These are phyloP conservation scores for Macrochelys suwanniensis DNA, from an alignment of 2,797 vertebrate genomes.

Conservation along the genomic window DNA sequence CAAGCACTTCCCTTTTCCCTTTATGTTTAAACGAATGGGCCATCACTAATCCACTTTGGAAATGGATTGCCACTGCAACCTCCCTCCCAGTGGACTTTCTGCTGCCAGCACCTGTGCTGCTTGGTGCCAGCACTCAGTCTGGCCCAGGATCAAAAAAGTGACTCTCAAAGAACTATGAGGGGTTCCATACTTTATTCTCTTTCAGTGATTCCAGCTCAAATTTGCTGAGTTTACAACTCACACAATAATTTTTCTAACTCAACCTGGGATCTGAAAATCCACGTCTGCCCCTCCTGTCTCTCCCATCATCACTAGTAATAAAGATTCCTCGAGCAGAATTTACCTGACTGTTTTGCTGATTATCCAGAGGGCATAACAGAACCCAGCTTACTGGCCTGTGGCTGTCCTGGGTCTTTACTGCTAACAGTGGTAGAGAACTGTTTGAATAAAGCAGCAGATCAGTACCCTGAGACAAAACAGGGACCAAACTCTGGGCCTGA, in stretches of 20 bases:
- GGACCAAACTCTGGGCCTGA: neutral
- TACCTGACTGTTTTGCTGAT: neutral
- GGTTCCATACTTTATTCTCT: neutral
- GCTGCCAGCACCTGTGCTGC: neutral
- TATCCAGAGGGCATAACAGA: neutral
- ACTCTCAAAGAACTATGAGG: neutral
- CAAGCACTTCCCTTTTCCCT: fast-evolving
- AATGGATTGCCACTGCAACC: neutral
- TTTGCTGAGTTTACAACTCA: neutral
- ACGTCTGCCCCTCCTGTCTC: constrained; percentile 7
- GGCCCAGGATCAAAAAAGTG: neutral
- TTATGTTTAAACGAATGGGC: neutral
- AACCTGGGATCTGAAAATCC: neutral
- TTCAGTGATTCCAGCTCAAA: neutral
- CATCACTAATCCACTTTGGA: neutral
- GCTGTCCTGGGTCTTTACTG: neutral
- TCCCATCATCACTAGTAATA: neutral
- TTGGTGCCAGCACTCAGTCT: neutral
- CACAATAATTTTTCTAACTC: neutral
- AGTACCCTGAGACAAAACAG: constrained; percentile 15
- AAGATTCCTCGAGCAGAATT: constrained; percentile 4
- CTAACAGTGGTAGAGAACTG: constrained; percentile 27
- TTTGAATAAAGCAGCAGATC: constrained; percentile 36
- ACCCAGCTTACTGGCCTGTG: neutral
- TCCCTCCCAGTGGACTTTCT: neutral